Evolutionary conservation across 2,113 vertebrate species (phyloP), one percentile per base, ranked within the genome.

Genomic region (Tringa solitaria): DNA sequence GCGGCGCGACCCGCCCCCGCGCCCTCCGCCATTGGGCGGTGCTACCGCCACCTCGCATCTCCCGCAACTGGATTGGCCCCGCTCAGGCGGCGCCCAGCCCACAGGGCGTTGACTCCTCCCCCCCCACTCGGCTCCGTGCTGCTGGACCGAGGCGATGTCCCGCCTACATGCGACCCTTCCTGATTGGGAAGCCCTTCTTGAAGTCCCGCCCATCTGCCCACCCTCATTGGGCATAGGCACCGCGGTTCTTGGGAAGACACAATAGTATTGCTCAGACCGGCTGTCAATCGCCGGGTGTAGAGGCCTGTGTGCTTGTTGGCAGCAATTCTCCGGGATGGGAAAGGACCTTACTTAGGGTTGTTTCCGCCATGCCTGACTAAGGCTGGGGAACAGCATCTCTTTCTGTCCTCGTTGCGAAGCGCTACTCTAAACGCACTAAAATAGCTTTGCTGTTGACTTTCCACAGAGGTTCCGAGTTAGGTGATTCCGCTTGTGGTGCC

Each of bases 241-340:
- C 4, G 0, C n/a, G 0, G 67, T 27, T 0, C 22, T 35, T 2
- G 16, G 12, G 10, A 9, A 6, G 2, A 0, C 24, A 9, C 28
- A 9, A 12, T 0, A 0, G 1, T 26, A 95, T 84, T 95, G 84
- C 74, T 43, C 23, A 4, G 24, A 0, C 0, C 0, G 5, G 5
- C 53, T 78, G 89, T 56, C 94, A 78, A 33, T 97, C 81, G 7
- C 0, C 0, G 22, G 1, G 4, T 1, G 6, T 2, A 4, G 5
- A 22, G n/a, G 13, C 3, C 6, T 20, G 4, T 3, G 7, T 10
- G n/a, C 10, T 41, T 2, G 26, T 23, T 57, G 53, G 35, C 63
- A 10, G 56, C 2, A 0, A 1, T 6, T 28, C 11, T 20, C 32
- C 0, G 28, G 37, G 21, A 35, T 3, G 33, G 6, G 43, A 8